These are phyloP conservation scores for Dysmachus trigonus DNA, from an alignment of 2,888 invertebrate genomes.

Conservation along the genomic window DNA sequence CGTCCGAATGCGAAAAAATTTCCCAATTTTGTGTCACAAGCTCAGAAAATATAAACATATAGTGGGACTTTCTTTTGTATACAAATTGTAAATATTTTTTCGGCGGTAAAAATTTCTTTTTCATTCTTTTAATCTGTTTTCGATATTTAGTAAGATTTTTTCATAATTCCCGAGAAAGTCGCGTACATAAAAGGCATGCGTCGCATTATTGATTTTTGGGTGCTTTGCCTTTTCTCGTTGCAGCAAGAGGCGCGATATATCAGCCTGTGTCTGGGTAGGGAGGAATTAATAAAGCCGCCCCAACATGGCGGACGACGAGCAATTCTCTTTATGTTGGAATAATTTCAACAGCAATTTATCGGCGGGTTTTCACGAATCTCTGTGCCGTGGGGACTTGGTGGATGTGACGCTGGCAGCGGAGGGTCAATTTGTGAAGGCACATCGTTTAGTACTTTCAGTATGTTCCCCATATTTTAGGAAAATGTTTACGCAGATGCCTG, in stretches of 20 bases:
- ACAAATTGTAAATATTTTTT: slow-evolving; percentile 3
- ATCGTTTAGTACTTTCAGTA: slow-evolving; percentile 76
- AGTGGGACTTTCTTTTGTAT: slow-evolving; percentile 30
- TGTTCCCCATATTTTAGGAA: slow-evolving; percentile 79
- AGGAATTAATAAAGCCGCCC: slow-evolving; percentile 6
- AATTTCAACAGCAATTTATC: slow-evolving; percentile 79
- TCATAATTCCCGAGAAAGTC: not conserved
- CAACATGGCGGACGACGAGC: slow-evolving; percentile 78
- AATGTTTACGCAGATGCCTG: slow-evolving; percentile 75
- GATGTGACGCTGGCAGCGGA: slow-evolving; percentile 77
- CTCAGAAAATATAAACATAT: slow-evolving; percentile 30
- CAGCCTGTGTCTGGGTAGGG: not conserved
- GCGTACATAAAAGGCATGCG: slow-evolving; percentile 32
- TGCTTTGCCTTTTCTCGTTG: slow-evolving; percentile 5
- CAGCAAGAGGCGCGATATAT: not conserved
- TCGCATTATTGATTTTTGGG: slow-evolving; percentile 43
- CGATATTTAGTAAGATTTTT: not conserved
- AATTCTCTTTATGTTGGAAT: slow-evolving; percentile 79
- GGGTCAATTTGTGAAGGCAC: slow-evolving; percentile 75
- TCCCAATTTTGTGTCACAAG: slow-evolving; percentile 40
- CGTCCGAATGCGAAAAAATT: slow-evolving; percentile 46
- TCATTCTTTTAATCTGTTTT: not conserved
- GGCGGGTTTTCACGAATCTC: slow-evolving; percentile 75
- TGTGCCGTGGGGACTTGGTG: slow-evolving; percentile 75
- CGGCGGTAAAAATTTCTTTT: not conserved